Conservation (phyloP, 2,113 vertebrate species). For the Todiramphus saurophagus region DNA sequence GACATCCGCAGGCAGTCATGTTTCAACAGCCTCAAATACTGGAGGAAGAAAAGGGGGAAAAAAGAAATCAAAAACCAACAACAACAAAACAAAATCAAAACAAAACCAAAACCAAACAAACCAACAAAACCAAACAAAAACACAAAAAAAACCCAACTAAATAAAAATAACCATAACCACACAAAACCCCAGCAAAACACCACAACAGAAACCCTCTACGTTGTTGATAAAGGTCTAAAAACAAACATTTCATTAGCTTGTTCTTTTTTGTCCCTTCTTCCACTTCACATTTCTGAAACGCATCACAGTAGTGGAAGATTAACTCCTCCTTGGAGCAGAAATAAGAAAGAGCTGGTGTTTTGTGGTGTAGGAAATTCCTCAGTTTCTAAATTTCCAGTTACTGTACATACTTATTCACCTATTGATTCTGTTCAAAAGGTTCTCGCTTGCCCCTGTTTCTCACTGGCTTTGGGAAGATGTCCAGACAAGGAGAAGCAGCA, state of each 20-base stretch:
- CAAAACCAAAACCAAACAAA: too few relatives aligned
- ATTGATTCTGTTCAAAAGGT: not conserved
- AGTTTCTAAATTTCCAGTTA: not conserved
- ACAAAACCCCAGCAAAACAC: not conserved
- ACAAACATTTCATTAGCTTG: not conserved
- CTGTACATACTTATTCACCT: not conserved
- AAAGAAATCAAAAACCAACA: not conserved
- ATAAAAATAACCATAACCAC: too few relatives aligned
- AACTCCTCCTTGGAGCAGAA: not conserved
- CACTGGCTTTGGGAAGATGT: not conserved
- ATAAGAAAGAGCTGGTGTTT: not conserved
- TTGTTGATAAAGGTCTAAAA: not conserved
- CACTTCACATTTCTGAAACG: not conserved
- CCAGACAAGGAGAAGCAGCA: not conserved
- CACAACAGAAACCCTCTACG: not conserved
- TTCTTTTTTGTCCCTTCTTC: not conserved
- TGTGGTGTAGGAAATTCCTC: not conserved
- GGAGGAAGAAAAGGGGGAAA: not conserved
- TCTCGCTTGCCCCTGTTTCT: not conserved
- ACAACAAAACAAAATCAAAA: too few relatives aligned
- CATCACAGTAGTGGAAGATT: not conserved
- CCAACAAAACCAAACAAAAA: too few relatives aligned
- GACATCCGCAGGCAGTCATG: not conserved
- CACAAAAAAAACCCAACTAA: too few relatives aligned
- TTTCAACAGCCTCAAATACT: not conserved